Evolutionary conservation across 2,113 vertebrate genomes (phyloP).

Genomic region (Oncorhynchus clarkii): DNA sequence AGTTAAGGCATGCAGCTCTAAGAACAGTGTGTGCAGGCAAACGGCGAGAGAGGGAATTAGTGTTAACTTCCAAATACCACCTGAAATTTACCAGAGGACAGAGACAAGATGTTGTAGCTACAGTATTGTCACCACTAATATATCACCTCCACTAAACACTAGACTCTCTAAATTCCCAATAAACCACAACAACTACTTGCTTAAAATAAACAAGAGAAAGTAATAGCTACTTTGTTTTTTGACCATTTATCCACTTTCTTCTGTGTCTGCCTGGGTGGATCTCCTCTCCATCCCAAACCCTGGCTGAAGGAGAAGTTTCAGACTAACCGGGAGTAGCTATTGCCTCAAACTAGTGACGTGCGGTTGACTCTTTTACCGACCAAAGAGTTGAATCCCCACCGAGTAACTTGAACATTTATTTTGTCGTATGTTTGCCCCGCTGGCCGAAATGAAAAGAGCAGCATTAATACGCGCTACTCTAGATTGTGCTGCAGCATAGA

Average conservation of each 20-base stretch:
- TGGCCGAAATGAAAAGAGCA: no score
- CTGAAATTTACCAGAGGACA: conserved; percentile 27
- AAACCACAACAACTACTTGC: neutral
- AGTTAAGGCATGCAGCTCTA: neutral
- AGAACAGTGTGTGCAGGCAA: neutral
- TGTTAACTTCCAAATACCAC: conserved; percentile 7
- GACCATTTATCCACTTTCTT: no score
- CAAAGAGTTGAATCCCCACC: no score
- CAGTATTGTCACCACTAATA: neutral
- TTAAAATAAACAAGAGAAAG: neutral
- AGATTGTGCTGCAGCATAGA: no score
- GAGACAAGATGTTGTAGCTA: conserved; percentile 14
- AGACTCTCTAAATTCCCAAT: neutral
- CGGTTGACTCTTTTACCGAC: no score
- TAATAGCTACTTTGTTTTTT: no score
- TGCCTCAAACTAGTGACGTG: no score
- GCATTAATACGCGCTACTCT: no score
- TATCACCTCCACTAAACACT: neutral
- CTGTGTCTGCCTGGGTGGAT: no score
- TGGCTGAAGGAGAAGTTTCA: neutral
- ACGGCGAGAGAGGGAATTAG: neutral
- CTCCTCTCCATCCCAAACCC: neutral
- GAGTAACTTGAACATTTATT: no score
- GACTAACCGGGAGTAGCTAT: no score
- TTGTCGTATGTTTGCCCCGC: no score